A percentile compares a stretch with the other conserved stretches of the same genome.
Conservation (phyloP, 2,888 invertebrate genomes). For the Ennomos fuscantarius region DNA sequence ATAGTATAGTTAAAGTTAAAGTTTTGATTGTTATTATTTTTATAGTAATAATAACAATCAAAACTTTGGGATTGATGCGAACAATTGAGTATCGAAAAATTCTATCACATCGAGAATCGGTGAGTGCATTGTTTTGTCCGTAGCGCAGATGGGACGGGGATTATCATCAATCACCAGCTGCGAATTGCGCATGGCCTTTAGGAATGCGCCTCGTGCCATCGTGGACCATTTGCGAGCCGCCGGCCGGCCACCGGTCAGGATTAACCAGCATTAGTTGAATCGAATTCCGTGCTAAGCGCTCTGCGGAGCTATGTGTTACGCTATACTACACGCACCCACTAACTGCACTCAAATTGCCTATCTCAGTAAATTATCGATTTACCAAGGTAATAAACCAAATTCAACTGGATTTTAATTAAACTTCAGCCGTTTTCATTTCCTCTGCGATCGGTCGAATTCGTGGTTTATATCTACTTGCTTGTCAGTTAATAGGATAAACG, state of each 20-base stretch:
- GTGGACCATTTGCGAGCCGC: conserved; percentile 63
- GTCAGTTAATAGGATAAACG: conserved; percentile 5
- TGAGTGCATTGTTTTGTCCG: conserved; percentile 62
- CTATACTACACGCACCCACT: conserved; percentile 42
- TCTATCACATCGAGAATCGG: conserved; percentile 42
- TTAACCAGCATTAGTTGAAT: conserved; percentile 82
- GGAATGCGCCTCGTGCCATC: conserved; percentile 72
- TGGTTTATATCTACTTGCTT: conserved; percentile 29
- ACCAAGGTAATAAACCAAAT: conserved; percentile 46
- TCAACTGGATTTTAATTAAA: conserved; percentile 65
- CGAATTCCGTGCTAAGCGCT: conserved; percentile 81
- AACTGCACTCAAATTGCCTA: conserved; percentile 53
- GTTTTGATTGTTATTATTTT: no score
- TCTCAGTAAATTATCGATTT: conserved; percentile 55
- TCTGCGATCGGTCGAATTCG: conserved; percentile 49
- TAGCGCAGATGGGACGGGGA: conserved; percentile 65
- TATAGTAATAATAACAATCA: conserved; percentile 25
- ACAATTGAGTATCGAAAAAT: conserved; percentile 44
- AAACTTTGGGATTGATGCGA: conserved; percentile 31
- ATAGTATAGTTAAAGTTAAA: conserved; percentile 23
- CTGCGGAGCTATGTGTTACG: conserved; percentile 75
- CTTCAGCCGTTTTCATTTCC: conserved; percentile 68
- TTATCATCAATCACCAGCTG: conserved; percentile 81
- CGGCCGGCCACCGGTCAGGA: conserved; percentile 65
- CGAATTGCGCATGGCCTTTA: conserved; percentile 77